phyloP scores from a whole-genome alignment of 2,888 invertebrate genomes.

The Caenorhabditis wallacei region DNA sequence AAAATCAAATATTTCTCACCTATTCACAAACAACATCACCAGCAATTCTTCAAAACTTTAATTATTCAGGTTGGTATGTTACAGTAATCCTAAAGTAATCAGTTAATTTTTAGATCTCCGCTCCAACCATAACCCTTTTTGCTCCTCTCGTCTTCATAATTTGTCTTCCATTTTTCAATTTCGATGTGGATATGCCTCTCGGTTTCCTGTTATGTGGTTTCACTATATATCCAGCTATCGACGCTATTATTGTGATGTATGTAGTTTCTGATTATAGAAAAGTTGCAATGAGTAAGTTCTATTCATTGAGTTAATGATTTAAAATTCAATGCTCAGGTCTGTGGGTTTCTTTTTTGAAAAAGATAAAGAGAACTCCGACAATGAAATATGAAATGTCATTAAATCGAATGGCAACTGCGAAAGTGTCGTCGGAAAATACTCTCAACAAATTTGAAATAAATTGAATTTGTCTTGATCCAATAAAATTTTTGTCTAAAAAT shows the following conservation, averaged over 20 bases:
- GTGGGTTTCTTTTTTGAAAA: too few species aligned
- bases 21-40: constrained; percentile 18
- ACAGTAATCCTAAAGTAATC: too few species aligned
- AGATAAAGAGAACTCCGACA: too few species aligned
- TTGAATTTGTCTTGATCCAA: too few species aligned
- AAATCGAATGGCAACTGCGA: too few species aligned
- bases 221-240: constrained; percentile 2
- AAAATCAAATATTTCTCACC: constrained; percentile 15
- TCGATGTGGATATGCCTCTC: not conserved
- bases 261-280: not conserved
- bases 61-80: constrained; percentile 3
- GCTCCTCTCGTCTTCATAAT: constrained; percentile 6
- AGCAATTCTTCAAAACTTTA: constrained; percentile 36
- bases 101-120: not conserved
- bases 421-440: too few species aligned
- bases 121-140: constrained; percentile 10
- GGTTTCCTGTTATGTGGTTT: not conserved
- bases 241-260: not conserved
- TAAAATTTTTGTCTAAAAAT: too few species aligned
- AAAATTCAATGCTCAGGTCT: too few species aligned
- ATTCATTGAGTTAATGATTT: too few species aligned
- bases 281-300: not conserved
- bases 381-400: too few species aligned
- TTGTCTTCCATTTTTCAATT: constrained; percentile 1
- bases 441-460: too few species aligned